These are phyloP conservation scores for Melanotaenia duboulayi DNA, from an alignment of 2,113 vertebrate genomes.

Conservation along the genomic window DNA sequence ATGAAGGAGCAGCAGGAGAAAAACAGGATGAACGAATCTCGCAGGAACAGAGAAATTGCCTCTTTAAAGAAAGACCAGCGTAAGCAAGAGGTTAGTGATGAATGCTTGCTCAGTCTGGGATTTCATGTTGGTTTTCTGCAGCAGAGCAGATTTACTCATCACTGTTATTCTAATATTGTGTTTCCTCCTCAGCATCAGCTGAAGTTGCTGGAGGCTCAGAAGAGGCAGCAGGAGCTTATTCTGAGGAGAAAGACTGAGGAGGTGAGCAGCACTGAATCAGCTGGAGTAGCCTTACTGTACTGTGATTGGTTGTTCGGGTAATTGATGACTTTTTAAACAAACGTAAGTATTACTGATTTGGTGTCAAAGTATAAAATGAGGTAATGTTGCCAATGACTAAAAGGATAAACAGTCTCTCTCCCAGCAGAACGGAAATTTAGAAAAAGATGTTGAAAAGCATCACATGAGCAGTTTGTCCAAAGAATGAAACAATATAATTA, in stretches of 20 bases:
- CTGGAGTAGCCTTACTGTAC: no score
- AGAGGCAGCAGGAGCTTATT: slow-evolving; percentile 95
- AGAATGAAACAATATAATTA: no score
- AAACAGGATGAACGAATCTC: slow-evolving; percentile 92
- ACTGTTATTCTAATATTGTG: not conserved
- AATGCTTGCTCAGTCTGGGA: not conserved
- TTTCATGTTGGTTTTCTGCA: not conserved
- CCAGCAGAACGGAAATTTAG: no score
- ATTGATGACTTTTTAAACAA: no score
- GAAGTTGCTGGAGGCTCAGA: slow-evolving; percentile 94
- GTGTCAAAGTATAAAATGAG: no score
- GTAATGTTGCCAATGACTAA: no score
- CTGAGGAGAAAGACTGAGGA: slow-evolving; percentile 96
- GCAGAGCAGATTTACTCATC: not conserved
- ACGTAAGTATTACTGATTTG: no score
- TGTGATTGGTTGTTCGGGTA: no score
- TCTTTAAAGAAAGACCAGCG: slow-evolving; percentile 97
- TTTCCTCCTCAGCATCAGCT: slow-evolving; percentile 88
- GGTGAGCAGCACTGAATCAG: slow-evolving; percentile 77
- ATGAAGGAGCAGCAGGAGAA: slow-evolving; percentile 99
- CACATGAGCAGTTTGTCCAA: no score
- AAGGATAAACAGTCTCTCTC: no score
- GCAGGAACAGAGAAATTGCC: slow-evolving; percentile 94
- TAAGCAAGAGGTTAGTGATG: slow-evolving; percentile 88
- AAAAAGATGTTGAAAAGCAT: no score